Evolutionary conservation across 2,113 vertebrate species (phyloP).

Genomic region (Eleginops maclovinus): DNA sequence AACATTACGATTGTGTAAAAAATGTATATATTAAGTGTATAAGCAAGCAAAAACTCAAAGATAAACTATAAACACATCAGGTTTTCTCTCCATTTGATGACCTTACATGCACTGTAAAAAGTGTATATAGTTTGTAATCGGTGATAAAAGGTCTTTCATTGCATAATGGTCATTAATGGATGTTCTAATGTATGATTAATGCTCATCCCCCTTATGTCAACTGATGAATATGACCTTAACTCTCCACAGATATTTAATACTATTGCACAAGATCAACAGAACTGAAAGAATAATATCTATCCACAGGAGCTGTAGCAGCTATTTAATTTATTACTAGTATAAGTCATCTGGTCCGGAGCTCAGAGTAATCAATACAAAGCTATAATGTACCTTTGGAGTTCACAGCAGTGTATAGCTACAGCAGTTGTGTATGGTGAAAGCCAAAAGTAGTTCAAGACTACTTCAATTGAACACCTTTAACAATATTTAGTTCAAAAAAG

Average conservation of each 20-base stretch:
- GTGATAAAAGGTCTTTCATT: conserved; percentile 36
- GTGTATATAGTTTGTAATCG: conserved; percentile 37
- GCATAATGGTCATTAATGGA: conserved; percentile 43
- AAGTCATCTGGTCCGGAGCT: background rate
- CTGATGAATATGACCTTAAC: conserved; percentile 46
- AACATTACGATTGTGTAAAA: too few species aligned
- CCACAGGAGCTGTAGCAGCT: conserved; percentile 3
- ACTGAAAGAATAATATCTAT: background rate
- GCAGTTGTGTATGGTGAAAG: background rate
- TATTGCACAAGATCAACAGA: conserved; percentile 40
- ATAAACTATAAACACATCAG: background rate
- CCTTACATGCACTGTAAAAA: conserved; percentile 34
- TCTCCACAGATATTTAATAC: conserved; percentile 40
- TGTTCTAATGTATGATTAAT: conserved; percentile 6
- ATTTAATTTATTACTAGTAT: conserved; percentile 11
- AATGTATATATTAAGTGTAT: too few species aligned
- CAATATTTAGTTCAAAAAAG: background rate
- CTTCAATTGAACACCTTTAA: background rate
- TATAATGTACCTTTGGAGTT: conserved; percentile 6
- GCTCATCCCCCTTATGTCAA: conserved; percentile 28
- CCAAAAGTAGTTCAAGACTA: background rate
- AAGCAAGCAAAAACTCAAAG: background rate
- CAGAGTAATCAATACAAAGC: background rate
- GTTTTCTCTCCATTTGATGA: conserved; percentile 14
- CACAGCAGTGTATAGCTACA: background rate